Evolutionary conservation across 2,797 vertebrate genomes (phyloP).

Genomic region (Antennarius maculatus): DNA sequence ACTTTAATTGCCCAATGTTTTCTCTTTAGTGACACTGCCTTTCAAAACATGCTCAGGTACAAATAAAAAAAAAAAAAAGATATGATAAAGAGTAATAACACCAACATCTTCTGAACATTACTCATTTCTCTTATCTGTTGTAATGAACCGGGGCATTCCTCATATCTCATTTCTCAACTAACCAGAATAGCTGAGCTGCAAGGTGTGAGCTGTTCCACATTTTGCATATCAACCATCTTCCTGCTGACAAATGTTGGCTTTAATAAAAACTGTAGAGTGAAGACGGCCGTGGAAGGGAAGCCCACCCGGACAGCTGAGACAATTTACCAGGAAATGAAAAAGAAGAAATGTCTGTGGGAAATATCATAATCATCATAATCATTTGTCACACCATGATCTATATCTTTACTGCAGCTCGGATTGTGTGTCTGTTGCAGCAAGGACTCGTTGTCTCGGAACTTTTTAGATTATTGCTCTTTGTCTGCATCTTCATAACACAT

Average conservation of each 20-base stretch:
- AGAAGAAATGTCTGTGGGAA: constrained; percentile 75
- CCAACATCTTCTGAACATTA: constrained; percentile 79
- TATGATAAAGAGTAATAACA: constrained; percentile 78
- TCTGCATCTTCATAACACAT: background rate
- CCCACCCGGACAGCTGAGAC: constrained; percentile 63
- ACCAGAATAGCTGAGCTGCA: constrained; percentile 81
- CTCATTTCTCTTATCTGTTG: constrained; percentile 89
- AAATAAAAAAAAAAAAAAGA: constrained; percentile 68
- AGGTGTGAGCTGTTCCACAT: constrained; percentile 80
- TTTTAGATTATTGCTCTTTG: constrained; percentile 25
- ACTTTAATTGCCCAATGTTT: constrained; percentile 14
- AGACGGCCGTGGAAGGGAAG: constrained; percentile 56
- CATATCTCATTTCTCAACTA: constrained; percentile 82
- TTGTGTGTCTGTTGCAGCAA: constrained; percentile 41
- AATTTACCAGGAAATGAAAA: constrained; percentile 89
- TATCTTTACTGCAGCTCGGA: constrained; percentile 65
- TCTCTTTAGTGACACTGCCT: constrained; percentile 41
- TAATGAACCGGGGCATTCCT: constrained; percentile 84
- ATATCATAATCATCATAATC: constrained; percentile 82
- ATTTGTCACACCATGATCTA: constrained; percentile 78
- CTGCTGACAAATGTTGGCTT: constrained; percentile 86
- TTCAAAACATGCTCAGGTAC: constrained; percentile 53
- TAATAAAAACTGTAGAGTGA: constrained; percentile 82
- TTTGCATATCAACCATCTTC: constrained; percentile 93
- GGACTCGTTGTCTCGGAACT: constrained; percentile 53